Conservation (phyloP, 2,888 invertebrate genomes). For the Venusia cambrica region DNA sequence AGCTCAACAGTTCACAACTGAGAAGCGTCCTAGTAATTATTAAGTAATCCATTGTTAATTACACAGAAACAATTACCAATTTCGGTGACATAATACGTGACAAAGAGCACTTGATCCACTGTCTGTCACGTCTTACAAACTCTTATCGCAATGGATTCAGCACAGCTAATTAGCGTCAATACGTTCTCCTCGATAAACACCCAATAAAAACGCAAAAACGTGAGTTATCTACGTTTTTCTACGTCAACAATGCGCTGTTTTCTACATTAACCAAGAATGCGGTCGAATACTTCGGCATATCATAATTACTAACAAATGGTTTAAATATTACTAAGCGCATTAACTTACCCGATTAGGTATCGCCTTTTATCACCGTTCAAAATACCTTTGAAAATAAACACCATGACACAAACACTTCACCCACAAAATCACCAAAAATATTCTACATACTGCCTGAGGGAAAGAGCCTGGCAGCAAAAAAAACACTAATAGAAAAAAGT, state of each 20-base stretch:
- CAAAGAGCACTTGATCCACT: slow-evolving; percentile 5
- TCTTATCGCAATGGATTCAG: slow-evolving; percentile 21
- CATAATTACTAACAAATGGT: slow-evolving; percentile 37
- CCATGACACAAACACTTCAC: slow-evolving; percentile 24
- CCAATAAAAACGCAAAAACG: slow-evolving; percentile 16
- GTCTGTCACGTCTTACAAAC: slow-evolving; percentile 14
- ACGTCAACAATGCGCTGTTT: slow-evolving; percentile 18
- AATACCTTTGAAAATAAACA: slow-evolving; percentile 23
- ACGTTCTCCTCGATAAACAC: slow-evolving; percentile 10
- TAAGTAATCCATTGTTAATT: no score
- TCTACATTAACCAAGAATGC: slow-evolving; percentile 25
- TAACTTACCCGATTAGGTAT: slow-evolving; percentile 40
- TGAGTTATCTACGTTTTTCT: slow-evolving; percentile 16
- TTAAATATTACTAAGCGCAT: slow-evolving; percentile 37
- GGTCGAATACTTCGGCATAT: slow-evolving; percentile 25
- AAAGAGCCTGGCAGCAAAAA: slow-evolving; percentile 14
- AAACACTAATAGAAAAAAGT: slow-evolving; percentile 13
- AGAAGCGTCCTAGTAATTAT: no score
- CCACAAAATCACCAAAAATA: slow-evolving; percentile 9
- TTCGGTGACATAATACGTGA: background rate
- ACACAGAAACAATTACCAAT: background rate
- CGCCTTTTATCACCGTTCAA: slow-evolving; percentile 28
- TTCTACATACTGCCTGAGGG: slow-evolving; percentile 20
- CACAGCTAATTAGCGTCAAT: slow-evolving; percentile 15
- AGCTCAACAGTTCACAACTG: no score